Percentiles rank a stretch among this genome's conserved stretches.
Evolutionary conservation across 2,113 vertebrate genomes (phyloP).

Genomic region (Psilopsiagon aymara): DNA sequence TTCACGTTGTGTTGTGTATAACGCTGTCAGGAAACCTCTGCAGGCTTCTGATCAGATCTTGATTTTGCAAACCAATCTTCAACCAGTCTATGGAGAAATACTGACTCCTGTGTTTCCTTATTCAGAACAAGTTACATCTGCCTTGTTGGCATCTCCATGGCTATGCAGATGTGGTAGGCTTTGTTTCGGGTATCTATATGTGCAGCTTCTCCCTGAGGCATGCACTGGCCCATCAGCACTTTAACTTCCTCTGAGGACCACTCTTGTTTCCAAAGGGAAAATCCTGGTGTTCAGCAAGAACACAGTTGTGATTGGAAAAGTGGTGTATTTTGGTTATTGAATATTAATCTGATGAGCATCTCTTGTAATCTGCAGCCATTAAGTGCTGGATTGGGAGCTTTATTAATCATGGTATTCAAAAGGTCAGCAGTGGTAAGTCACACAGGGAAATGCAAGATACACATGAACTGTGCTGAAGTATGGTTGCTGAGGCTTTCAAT

Average conservation of each 20-base stretch:
- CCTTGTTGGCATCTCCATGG: not conserved
- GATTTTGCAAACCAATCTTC: not conserved
- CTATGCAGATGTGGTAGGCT: not conserved
- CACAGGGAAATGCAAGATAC: not conserved
- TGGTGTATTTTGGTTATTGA: slow-evolving; percentile 16
- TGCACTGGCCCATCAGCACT: not conserved
- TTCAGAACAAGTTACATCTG: not conserved
- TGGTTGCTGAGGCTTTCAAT: not conserved
- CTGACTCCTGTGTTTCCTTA: not conserved
- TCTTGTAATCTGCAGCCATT: slow-evolving; percentile 22
- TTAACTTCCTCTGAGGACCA: not conserved
- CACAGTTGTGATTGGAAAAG: not conserved
- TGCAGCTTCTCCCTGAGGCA: not conserved
- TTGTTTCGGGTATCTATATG: not conserved
- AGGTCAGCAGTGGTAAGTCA: not conserved
- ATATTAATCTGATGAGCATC: slow-evolving; percentile 13
- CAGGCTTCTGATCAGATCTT: not conserved
- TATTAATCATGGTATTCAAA: slow-evolving; percentile 23
- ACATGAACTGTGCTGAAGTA: not conserved
- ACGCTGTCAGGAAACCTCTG: not conserved
- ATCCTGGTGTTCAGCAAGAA: not conserved
- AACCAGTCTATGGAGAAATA: not conserved
- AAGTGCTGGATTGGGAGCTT: not conserved
- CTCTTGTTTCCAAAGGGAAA: not conserved
- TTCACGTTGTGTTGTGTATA: not conserved